Evolutionary conservation across 2,888 invertebrate species (phyloP).

Genomic region (Cetonia aurata): DNA sequence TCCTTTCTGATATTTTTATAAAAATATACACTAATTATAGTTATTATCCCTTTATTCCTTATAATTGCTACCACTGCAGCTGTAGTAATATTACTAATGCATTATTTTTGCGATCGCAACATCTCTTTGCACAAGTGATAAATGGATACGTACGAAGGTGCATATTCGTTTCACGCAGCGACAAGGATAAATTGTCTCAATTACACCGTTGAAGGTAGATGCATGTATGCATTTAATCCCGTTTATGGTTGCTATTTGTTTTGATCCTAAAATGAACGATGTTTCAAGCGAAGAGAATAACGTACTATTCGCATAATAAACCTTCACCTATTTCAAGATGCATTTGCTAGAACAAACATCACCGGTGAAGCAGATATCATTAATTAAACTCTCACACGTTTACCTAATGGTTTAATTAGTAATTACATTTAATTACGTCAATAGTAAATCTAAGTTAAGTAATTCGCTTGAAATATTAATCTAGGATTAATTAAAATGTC

Average conservation of each 20-base stretch:
- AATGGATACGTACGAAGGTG: too few species aligned
- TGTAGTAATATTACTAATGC: too few species aligned
- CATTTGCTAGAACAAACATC: neutral
- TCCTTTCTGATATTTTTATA: too few species aligned
- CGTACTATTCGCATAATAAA: too few species aligned
- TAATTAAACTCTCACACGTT: constrained; percentile 17
- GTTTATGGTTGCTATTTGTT: constrained; percentile 8
- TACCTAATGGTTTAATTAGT: constrained; percentile 30
- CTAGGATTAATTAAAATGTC: constrained; percentile 12
- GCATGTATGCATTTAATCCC: constrained; percentile 10
- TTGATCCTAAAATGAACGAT: neutral
- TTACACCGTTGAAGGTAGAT: constrained; percentile 2
- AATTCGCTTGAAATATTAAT: constrained; percentile 27
- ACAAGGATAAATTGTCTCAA: constrained; percentile 4
- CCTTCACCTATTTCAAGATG: too few species aligned
- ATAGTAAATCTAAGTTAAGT: constrained; percentile 16
- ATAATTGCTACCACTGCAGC: too few species aligned
- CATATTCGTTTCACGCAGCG: neutral
- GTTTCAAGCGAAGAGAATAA: too few species aligned
- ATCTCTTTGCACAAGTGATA: too few species aligned
- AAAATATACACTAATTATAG: too few species aligned
- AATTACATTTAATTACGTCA: neutral
- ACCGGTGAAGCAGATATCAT: constrained; percentile 9
- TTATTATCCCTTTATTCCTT: too few species aligned
- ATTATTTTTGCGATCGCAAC: too few species aligned